Conservation (phyloP, 53 echinoderm and acorn worm species). For the Mesocentrotus franciscanus region DNA sequence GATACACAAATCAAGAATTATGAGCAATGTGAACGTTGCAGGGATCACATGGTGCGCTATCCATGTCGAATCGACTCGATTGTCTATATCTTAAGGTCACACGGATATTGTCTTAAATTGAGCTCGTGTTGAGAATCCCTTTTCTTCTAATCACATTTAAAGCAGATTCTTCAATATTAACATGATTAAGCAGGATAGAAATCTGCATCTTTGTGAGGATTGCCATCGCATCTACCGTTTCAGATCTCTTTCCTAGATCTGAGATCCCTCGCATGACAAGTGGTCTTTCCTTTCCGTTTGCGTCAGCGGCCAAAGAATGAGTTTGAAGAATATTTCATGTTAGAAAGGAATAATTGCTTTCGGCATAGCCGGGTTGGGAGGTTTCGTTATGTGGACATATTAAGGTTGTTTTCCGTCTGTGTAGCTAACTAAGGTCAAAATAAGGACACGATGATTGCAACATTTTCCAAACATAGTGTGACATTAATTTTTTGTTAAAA, state of each 20-base stretch:
- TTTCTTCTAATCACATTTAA: background rate
- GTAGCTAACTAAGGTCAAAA: background rate
- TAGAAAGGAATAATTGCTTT: background rate
- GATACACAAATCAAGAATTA: background rate
- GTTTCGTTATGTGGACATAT: constrained; percentile 16
- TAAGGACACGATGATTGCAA: background rate
- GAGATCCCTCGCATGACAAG: background rate
- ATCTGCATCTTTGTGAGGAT: constrained; percentile 5
- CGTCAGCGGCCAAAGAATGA: background rate
- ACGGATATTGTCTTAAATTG: constrained; percentile 5
- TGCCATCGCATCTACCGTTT: background rate
- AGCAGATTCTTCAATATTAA: constrained; percentile 1
- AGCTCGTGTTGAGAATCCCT: background rate
- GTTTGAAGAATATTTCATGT: background rate
- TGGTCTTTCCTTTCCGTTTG: constrained; percentile 20
- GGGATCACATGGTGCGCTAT: background rate
- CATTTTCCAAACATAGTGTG: background rate
- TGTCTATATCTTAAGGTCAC: constrained; percentile 2
- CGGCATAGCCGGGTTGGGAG: background rate
- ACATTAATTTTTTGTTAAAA: background rate
- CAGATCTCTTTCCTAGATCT: background rate
- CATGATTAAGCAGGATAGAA: background rate
- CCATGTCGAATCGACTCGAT: background rate
- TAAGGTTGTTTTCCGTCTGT: background rate
- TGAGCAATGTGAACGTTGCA: background rate